These are phyloP conservation scores for Dynastes hyllus DNA, from an alignment of 2,888 invertebrate species.

Conservation along the genomic window DNA sequence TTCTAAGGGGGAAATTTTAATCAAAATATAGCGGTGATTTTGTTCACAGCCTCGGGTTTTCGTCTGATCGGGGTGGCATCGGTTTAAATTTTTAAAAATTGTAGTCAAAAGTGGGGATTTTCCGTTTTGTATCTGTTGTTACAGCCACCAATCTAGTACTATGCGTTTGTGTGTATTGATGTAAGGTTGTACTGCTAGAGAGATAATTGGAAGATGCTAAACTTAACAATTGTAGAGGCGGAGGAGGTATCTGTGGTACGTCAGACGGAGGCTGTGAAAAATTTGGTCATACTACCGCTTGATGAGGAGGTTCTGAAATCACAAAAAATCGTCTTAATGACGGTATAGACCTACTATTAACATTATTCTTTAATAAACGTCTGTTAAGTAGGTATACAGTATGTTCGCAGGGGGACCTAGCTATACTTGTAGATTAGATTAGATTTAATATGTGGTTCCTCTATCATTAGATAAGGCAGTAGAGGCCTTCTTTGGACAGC, in stretches of 20 bases:
- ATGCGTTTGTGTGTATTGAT: slow-evolving; percentile 80
- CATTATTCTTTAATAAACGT: too few species aligned
- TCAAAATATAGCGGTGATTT: slow-evolving; percentile 66
- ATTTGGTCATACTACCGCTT: slow-evolving; percentile 85
- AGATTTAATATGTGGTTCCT: too few species aligned
- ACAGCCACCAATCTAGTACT: slow-evolving; percentile 80
- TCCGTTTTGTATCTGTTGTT: slow-evolving; percentile 74
- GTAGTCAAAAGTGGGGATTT: slow-evolving; percentile 71
- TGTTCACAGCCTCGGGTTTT: slow-evolving; percentile 68
- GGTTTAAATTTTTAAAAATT: slow-evolving; percentile 82
- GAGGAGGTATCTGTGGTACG: slow-evolving; percentile 77
- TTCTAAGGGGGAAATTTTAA: too few species aligned
- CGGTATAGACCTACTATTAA: too few species aligned
- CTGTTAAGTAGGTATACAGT: too few species aligned
- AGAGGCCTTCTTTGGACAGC: too few species aligned
- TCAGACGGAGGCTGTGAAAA: slow-evolving; percentile 74
- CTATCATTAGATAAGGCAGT: too few species aligned
- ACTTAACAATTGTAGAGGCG: slow-evolving; percentile 78
- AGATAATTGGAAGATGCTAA: slow-evolving; percentile 73
- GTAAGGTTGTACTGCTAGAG: slow-evolving; percentile 77
- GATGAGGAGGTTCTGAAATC: slow-evolving; percentile 78
- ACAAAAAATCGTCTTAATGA: slow-evolving; percentile 12
- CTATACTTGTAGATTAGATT: too few species aligned
- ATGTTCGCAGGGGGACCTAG: too few species aligned
- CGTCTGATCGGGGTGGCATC: slow-evolving; percentile 72